Percentiles rank a stretch among this genome's conserved stretches.
Conservation (phyloP, 37 sponge, comb jelly and placozoan genomes). For the Tethya wilhelma region DNA sequence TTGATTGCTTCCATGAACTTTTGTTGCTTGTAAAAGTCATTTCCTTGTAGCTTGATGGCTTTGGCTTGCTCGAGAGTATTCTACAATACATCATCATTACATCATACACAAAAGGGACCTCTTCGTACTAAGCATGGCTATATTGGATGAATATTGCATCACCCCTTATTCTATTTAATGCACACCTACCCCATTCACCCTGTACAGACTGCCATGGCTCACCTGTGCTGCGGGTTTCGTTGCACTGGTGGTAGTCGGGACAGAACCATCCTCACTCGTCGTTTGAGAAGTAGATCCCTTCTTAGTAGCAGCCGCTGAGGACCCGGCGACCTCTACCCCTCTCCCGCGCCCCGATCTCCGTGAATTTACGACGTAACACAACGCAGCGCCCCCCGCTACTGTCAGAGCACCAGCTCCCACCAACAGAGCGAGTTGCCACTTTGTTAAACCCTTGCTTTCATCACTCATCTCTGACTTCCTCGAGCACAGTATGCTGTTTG, state of each 20-base stretch:
- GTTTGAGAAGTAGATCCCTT: background rate
- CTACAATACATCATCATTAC: background rate
- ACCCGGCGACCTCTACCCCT: background rate
- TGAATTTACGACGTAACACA: background rate
- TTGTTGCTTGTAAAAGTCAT: slow-evolving; percentile 62
- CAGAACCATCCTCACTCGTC: background rate
- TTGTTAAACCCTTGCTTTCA: slow-evolving; percentile 13
- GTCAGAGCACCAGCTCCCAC: slow-evolving; percentile 17
- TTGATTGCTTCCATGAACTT: slow-evolving; percentile 57
- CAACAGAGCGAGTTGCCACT: slow-evolving; percentile 43
- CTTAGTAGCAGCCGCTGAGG: too few relatives aligned
- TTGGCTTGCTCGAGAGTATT: slow-evolving; percentile 36
- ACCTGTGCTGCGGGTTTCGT: too few relatives aligned
- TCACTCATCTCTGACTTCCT: slow-evolving; percentile 34
- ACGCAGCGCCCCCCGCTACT: slow-evolving; percentile 6
- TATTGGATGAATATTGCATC: background rate
- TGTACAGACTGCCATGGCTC: too few relatives aligned
- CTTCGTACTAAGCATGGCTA: background rate
- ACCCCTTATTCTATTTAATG: background rate
- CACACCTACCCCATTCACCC: background rate
- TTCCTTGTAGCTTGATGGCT: slow-evolving; percentile 58
- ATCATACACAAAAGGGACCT: background rate
- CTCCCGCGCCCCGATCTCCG: background rate
- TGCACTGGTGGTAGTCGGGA: too few relatives aligned
- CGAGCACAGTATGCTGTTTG: too few relatives aligned